A percentile compares a stretch with the other conserved stretches of the same genome.
phyloP scores from a whole-genome alignment of 2,888 invertebrate species.

The Pterostichus madidus region DNA sequence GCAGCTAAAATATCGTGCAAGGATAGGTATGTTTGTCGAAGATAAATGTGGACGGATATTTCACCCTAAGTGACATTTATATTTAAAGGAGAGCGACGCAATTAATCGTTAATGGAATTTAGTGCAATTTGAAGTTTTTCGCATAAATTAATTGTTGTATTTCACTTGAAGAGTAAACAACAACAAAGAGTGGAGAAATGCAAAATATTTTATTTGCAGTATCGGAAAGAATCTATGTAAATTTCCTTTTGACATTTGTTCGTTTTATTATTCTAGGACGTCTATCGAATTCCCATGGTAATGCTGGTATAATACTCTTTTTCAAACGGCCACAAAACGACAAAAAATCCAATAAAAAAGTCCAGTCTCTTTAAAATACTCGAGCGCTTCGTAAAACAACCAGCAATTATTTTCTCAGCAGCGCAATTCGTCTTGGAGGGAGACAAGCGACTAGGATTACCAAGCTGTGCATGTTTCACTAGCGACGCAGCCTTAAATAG shows the following conservation, averaged over 20 bases:
- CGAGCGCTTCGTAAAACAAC: slow-evolving; percentile 40
- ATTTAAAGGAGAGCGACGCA: no score
- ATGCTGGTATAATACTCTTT: slow-evolving; percentile 39
- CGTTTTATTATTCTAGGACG: slow-evolving; percentile 15
- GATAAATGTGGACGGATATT: no score
- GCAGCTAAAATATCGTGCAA: no score
- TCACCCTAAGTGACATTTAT: no score
- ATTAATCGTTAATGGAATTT: no score
- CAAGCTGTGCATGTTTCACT: neutral
- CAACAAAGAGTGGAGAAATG: neutral
- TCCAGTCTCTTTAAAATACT: slow-evolving; percentile 36
- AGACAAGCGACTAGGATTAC: slow-evolving; percentile 49
- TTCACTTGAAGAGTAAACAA: neutral
- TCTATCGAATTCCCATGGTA: slow-evolving; percentile 44
- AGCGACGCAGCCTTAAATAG: neutral
- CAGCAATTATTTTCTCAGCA: slow-evolving; percentile 56
- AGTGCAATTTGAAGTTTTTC: no score
- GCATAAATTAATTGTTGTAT: no score
- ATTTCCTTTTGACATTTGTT: slow-evolving; percentile 44
- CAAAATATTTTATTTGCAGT: slow-evolving; percentile 27
- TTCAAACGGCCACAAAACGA: slow-evolving; percentile 41
- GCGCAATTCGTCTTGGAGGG: slow-evolving; percentile 54
- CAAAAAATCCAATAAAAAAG: slow-evolving; percentile 42
- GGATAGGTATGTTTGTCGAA: no score
- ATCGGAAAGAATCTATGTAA: slow-evolving; percentile 31